phyloP scores from a whole-genome alignment of 2,888 invertebrate genomes.

The Drosophila rubida region DNA sequence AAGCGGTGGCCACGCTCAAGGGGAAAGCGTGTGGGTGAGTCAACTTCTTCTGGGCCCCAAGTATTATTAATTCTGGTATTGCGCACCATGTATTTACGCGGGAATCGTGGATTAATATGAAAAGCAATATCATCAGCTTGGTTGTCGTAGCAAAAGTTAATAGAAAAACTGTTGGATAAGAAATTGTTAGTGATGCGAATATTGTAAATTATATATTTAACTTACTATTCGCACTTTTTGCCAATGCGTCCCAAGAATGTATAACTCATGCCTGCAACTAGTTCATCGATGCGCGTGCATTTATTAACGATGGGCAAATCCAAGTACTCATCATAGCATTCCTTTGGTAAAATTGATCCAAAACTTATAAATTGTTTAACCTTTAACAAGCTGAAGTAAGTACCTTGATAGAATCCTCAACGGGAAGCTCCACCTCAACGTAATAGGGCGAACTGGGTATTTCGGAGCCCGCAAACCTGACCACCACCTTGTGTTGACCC shows the following conservation, averaged over 20 bases:
- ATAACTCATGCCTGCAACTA: conserved; percentile 82
- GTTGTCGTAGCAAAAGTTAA: conserved; percentile 81
- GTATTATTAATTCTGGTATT: conserved; percentile 88
- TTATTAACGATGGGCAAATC: conserved; percentile 4
- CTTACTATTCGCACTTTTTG: conserved; percentile 80
- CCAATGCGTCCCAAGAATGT: conserved; percentile 77
- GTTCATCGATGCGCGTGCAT: conserved; percentile 59
- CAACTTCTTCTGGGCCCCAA: conserved; percentile 92
- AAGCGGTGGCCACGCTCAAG: conserved; percentile 82
- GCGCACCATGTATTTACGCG: conserved; percentile 90
- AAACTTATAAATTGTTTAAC: not conserved
- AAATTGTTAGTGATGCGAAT: not conserved
- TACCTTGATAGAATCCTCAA: not conserved
- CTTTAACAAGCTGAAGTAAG: not conserved
- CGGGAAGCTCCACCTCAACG: conserved; percentile 3
- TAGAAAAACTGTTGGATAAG: conserved; percentile 76
- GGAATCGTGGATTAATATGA: conserved; percentile 93
- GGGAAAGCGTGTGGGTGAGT: conserved; percentile 85
- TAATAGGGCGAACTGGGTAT: conserved; percentile 14
- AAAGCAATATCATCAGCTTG: conserved; percentile 88
- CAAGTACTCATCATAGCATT: conserved; percentile 1
- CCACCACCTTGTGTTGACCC: conserved; percentile 12
- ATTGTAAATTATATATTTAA: not conserved
- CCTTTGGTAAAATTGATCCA: not conserved
- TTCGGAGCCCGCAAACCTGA: conserved; percentile 9